These are phyloP conservation scores for Cydia amplana DNA, from an alignment of 1,140 invertebrate species.

Conservation along the genomic window DNA sequence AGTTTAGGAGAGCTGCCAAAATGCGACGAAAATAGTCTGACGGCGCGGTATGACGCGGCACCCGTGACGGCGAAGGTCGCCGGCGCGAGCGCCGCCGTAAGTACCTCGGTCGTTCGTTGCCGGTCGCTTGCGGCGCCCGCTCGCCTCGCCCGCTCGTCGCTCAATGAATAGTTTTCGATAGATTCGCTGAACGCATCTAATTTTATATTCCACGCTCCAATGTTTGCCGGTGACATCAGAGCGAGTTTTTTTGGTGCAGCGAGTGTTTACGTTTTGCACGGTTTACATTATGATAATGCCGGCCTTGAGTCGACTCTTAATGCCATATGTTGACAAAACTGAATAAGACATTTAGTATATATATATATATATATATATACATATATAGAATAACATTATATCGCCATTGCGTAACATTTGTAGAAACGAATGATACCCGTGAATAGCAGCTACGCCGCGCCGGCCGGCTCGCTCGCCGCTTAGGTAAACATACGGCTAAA, in stretches of 20 bases:
- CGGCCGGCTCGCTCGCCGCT: conserved; percentile 55
- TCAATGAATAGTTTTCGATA: conserved; percentile 70
- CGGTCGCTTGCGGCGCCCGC: conserved; percentile 71
- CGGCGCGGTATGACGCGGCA: conserved; percentile 60
- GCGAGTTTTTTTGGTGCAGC: conserved; percentile 67
- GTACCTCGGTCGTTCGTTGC: conserved; percentile 72
- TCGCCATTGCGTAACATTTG: not conserved
- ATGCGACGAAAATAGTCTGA: conserved; percentile 72
- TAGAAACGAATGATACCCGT: conserved; percentile 40
- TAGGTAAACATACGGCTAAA: conserved; percentile 53
- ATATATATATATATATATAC: not conserved
- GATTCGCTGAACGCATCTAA: conserved; percentile 66
- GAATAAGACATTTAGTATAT: not conserved
- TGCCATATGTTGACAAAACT: conserved; percentile 32
- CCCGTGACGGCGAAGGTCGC: conserved; percentile 70
- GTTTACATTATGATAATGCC: conserved; percentile 47
- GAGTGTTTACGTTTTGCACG: conserved; percentile 72
- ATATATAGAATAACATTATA: not conserved
- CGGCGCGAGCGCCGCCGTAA: conserved; percentile 41
- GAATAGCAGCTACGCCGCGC: conserved; percentile 34
- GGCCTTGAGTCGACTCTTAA: conserved; percentile 51
- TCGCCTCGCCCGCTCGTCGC: conserved; percentile 73
- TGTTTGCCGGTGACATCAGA: conserved; percentile 76
- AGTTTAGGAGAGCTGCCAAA: conserved; percentile 65
- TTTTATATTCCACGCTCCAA: conserved; percentile 67